These are phyloP conservation scores for Vireo griseus DNA, from an alignment of 2,797 vertebrate genomes.

Conservation along the genomic window DNA sequence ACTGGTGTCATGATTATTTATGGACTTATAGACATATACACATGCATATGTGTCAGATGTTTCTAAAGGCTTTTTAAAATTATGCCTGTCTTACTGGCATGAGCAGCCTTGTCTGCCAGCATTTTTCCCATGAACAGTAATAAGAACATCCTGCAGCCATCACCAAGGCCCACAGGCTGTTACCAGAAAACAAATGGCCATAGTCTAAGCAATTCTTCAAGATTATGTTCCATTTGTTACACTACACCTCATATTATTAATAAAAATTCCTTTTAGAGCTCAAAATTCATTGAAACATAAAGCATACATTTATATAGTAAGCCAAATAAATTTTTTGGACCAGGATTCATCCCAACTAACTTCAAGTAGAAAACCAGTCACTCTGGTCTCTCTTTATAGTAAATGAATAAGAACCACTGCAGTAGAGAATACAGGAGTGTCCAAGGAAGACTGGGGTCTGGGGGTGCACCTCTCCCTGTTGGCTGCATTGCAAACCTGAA, in stretches of 20 bases:
- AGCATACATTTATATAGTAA: neutral
- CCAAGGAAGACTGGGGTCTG: neutral
- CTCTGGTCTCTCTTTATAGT: neutral
- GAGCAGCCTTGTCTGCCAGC: neutral
- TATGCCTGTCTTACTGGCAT: neutral
- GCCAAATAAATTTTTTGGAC: neutral
- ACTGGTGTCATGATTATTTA: neutral
- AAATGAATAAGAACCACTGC: neutral
- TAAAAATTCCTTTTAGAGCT: neutral
- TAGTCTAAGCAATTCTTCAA: neutral
- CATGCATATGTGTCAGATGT: neutral
- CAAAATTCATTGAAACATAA: neutral
- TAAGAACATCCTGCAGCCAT: neutral
- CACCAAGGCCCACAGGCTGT: neutral
- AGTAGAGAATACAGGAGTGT: neutral
- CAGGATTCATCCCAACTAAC: neutral
- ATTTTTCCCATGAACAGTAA: neutral
- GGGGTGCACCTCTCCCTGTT: neutral
- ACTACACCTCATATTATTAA: neutral
- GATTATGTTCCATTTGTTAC: conserved; percentile 8
- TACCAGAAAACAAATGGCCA: neutral
- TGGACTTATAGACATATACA: neutral
- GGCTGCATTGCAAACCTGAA: neutral
- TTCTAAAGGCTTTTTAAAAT: neutral
- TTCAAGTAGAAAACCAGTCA: neutral